Evolutionary conservation across 1,140 invertebrate genomes (phyloP).

Genomic region (Octopus bimaculoides): DNA sequence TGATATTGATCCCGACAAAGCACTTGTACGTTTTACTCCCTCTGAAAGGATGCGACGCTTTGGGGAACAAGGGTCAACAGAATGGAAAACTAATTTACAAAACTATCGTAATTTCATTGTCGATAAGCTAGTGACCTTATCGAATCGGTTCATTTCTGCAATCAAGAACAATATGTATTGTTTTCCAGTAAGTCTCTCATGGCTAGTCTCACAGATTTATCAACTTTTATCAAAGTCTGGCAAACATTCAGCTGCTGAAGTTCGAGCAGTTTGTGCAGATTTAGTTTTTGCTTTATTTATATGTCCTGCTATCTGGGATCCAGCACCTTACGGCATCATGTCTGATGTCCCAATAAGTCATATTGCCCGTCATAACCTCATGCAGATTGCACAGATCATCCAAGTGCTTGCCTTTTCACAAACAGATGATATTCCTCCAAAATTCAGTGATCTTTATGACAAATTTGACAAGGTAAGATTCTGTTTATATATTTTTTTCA

Average conservation of each 20-base stretch:
- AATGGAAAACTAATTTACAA: slow-evolving; percentile 71
- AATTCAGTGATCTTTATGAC: slow-evolving; percentile 72
- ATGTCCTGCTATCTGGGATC: slow-evolving; percentile 94
- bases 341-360: slow-evolving; percentile 86
- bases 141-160: slow-evolving; percentile 79
- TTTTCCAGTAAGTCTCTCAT: slow-evolving; percentile 76
- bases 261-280: slow-evolving; percentile 75
- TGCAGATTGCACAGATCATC: slow-evolving; percentile 74
- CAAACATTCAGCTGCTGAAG: slow-evolving; percentile 65
- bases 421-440: slow-evolving; percentile 74
- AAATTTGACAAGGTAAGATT: slow-evolving; percentile 69
- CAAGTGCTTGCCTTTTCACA: slow-evolving; percentile 85
- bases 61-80: slow-evolving; percentile 70
- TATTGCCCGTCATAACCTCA: slow-evolving; percentile 84
- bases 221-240: slow-evolving; percentile 55
- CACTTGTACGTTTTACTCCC: slow-evolving; percentile 70
- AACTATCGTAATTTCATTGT: slow-evolving; percentile 69
- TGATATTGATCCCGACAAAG: slow-evolving; percentile 88
- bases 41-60: slow-evolving; percentile 75
- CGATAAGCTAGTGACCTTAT: slow-evolving; percentile 77
- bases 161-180: slow-evolving; percentile 85
- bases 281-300: slow-evolving; percentile 92
- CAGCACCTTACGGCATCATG: slow-evolving; percentile 92
- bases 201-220: slow-evolving; percentile 64
- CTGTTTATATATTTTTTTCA: too few relatives aligned